These are phyloP conservation scores for Microdon myrmicae DNA, from an alignment of 2,888 invertebrate genomes.

Conservation along the genomic window DNA sequence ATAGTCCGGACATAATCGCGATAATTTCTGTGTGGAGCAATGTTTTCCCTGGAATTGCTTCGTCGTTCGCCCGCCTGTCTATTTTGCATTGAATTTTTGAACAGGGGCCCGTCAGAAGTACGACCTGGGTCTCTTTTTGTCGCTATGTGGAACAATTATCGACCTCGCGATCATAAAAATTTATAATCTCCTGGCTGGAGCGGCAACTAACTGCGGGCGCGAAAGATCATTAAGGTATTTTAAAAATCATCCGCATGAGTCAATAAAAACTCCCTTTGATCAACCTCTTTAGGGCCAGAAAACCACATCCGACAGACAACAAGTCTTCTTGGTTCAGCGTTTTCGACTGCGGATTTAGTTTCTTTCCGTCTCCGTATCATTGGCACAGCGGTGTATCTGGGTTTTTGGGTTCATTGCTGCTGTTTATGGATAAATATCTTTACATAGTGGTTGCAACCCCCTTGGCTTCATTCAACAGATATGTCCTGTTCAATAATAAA, in stretches of 20 bases:
- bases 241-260: conserved; percentile 34
- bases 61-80: too few relatives aligned
- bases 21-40: conserved; percentile 36
- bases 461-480: too few relatives aligned
- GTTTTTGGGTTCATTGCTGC: conserved; percentile 25
- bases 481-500: too few relatives aligned
- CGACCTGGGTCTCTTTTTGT: conserved; percentile 36
- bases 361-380: neutral
- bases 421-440: conserved; percentile 39
- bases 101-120: too few relatives aligned
- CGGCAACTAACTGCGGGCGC: conserved; percentile 10
- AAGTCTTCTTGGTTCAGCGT: too few relatives aligned
- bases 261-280: conserved; percentile 45
- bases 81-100: too few relatives aligned
- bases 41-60: conserved; percentile 40
- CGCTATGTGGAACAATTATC: conserved; percentile 43
- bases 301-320: too few relatives aligned
- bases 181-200: conserved; percentile 33
- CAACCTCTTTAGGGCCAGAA: too few relatives aligned
- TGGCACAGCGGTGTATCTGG: conserved; percentile 18
- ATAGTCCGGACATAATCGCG: conserved; percentile 48
- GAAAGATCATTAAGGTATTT: conserved; percentile 45
- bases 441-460: conserved; percentile 10
- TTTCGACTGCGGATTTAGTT: too few relatives aligned
- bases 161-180: conserved; percentile 42